Conservation (phyloP, 2,113 vertebrate genomes). For the Stercorarius parasiticus region DNA sequence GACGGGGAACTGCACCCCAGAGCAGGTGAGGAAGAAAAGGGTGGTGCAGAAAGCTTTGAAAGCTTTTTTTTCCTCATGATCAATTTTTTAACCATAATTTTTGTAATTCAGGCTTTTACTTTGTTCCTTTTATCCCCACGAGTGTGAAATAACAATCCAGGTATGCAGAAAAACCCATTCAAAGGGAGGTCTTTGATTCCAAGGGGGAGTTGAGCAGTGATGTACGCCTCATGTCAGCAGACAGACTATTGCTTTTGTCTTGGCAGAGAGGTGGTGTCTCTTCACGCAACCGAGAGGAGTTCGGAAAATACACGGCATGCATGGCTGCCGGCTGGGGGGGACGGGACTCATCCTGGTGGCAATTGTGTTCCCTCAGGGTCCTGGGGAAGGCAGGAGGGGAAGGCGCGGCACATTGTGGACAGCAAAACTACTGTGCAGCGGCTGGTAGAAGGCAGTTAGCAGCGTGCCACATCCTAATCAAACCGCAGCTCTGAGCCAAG, state of each 20-base stretch:
- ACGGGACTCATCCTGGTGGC: background rate
- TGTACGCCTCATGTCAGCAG: background rate
- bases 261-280: background rate
- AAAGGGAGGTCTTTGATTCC: background rate
- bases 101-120: background rate
- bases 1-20: background rate
- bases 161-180: background rate
- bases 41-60: background rate
- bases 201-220: background rate
- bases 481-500: background rate
- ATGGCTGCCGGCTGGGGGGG: background rate
- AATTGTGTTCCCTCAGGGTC: background rate
- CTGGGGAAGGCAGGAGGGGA: background rate
- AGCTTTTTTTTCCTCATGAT: background rate
- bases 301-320: background rate
- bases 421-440: background rate
- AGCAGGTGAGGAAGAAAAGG: background rate
- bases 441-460: background rate
- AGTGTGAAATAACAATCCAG: background rate
- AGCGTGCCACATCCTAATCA: background rate
- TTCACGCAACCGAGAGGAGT: background rate
- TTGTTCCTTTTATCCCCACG: background rate
- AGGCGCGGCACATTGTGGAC: background rate
- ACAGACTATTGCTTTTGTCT: background rate
- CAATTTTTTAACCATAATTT: background rate